phyloP scores from a whole-genome alignment of 1,140 invertebrate species.

The Lasioglossum baleicum region DNA sequence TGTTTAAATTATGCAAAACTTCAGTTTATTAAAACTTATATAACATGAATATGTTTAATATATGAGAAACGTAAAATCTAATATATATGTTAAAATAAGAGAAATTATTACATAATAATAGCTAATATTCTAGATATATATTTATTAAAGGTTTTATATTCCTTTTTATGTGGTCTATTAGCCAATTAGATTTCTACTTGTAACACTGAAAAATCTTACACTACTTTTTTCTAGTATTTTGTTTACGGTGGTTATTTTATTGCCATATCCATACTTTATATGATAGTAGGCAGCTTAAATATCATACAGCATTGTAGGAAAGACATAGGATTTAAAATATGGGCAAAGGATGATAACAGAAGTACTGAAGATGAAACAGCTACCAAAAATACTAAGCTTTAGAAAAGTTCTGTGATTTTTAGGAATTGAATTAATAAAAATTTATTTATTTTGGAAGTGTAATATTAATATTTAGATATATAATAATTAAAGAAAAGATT shows the following conservation, averaged over 20 bases:
- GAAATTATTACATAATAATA: no score
- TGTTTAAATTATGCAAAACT: no score
- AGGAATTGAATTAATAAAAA: no score
- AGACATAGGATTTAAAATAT: conserved; percentile 51
- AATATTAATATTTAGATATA: no score
- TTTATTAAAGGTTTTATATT: not conserved
- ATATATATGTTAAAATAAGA: no score
- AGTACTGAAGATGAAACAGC: not conserved
- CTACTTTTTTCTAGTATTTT: conserved; percentile 81
- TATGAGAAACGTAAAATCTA: no score
- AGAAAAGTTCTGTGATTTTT: no score
- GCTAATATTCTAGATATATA: no score
- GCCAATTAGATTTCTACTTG: not conserved
- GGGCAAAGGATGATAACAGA: conserved; percentile 21
- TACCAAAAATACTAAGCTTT: no score
- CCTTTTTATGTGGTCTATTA: conserved; percentile 14
- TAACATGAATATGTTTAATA: no score
- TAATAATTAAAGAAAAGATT: no score
- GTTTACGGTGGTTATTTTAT: conserved; percentile 84
- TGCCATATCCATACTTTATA: conserved; percentile 79
- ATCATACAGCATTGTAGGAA: conserved; percentile 59
- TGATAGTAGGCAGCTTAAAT: conserved; percentile 70
- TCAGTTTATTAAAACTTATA: no score
- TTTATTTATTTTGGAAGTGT: not conserved
- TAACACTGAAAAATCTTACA: not conserved